Base-by-base conservation (phyloP, 2,888 invertebrate species). In the Caenorhabditis macrosperma region DNA sequence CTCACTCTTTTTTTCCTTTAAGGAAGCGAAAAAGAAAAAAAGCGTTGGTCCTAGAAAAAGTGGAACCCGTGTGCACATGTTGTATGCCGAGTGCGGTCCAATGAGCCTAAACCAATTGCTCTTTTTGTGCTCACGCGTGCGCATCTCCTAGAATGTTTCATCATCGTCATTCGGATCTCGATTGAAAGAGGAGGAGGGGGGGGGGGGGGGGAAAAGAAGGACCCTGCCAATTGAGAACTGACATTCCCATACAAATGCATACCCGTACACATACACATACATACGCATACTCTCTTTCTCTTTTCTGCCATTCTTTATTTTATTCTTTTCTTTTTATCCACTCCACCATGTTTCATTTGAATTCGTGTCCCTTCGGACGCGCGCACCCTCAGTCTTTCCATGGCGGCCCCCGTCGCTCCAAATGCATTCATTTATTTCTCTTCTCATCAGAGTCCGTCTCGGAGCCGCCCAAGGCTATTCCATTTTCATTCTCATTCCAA, bases 71-170 rank as follows among this genome's bases (percentile, higher is more conserved):
- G 74, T 74, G 64, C 74, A 50, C 59, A 50, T 74, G 57, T 57
- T 74, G 74, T 74, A 57, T 72, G 72, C 63, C 57, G 55, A 74
- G 74, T 74, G 74, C 74, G 74, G 74, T 74, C 74, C 74, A 64
- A 64, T 74, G 74, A 74, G 74, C 74, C 64, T 74, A 74, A 74
- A 66, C 74, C 74, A 74, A 74, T 74, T 74, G 74, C 74, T 74
- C 74, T 74, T 74, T 74, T 64, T 64, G 74, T 74, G 74, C 59
- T 57, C 64, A 52, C 59, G 64, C 64, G 52, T 55, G 72, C 72
- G 55, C 72, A 72, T 72, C 63, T 72, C 48, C 54, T 41, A 24
- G 72, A 72, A 63, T 72, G 72, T 72, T 72, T 64, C 63, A 71
- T 74, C 59, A 74, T 74, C 74, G 74, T 64, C 74, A 74, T 74